Evolutionary conservation across 2,888 invertebrate genomes (phyloP).

Genomic region (Netelia fuscicornis): DNA sequence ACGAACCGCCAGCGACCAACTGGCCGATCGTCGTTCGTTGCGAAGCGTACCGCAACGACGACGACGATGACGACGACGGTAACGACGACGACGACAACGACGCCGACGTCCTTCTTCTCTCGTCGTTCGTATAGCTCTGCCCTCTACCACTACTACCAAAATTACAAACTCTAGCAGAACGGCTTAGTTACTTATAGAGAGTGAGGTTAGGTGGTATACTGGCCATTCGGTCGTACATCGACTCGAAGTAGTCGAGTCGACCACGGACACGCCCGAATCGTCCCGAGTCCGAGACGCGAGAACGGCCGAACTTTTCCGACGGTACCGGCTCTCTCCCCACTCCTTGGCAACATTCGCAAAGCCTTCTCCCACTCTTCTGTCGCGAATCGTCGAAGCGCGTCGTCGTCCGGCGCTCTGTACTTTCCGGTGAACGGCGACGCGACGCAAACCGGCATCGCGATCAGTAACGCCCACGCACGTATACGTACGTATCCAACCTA

Average conservation of each 20-base stretch:
- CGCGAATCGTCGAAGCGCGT: conserved; percentile 72
- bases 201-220: conserved; percentile 51
- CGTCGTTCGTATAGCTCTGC: conserved; percentile 63
- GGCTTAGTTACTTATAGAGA: background rate
- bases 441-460: conserved; percentile 60
- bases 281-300: conserved; percentile 59
- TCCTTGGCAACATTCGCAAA: background rate
- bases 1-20: conserved; percentile 83
- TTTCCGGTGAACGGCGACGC: conserved; percentile 72
- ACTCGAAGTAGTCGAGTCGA: conserved; percentile 57
- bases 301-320: conserved; percentile 66
- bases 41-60: conserved; percentile 62
- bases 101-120: conserved; percentile 55
- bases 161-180: background rate
- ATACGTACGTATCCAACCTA: background rate
- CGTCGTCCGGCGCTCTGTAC: conserved; percentile 75
- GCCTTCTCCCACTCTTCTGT: conserved; percentile 12
- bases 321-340: conserved; percentile 38
- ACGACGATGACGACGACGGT: background rate
- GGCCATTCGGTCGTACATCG: conserved; percentile 66
- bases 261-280: conserved; percentile 66
- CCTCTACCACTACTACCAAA: conserved; percentile 25
- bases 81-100: conserved; percentile 1
- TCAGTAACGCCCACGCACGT: conserved; percentile 41
- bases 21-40: conserved; percentile 81